Conservation (phyloP, 1,140 invertebrate species). For the Coboldia fuscipes region DNA sequence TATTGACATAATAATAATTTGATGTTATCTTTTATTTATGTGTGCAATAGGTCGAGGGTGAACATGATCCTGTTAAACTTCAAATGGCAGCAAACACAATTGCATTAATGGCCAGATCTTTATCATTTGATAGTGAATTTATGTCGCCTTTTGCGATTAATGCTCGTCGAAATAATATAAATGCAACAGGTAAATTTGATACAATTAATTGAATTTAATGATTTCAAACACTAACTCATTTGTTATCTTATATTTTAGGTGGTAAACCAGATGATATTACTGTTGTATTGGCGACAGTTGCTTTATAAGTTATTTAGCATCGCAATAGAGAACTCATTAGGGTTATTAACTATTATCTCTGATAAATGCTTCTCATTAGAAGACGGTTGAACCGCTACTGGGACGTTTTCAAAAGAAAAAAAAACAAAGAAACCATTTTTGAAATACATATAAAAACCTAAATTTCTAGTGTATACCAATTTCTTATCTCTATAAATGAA, state of each 20-base stretch:
- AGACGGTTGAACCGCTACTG: too few relatives aligned
- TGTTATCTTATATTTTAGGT: constrained; percentile 39
- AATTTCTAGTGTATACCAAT: too few relatives aligned
- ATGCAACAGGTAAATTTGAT: constrained; percentile 76
- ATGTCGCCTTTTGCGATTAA: constrained; percentile 89
- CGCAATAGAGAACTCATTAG: background rate
- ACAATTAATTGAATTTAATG: constrained; percentile 8
- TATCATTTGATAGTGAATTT: constrained; percentile 84
- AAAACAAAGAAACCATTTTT: too few relatives aligned
- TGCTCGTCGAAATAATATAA: constrained; percentile 79
- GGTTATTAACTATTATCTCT: too few relatives aligned
- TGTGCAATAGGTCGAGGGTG: constrained; percentile 30
- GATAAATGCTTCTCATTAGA: too few relatives aligned
- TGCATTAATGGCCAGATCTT: constrained; percentile 77
- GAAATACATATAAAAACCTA: too few relatives aligned
- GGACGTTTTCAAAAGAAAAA: too few relatives aligned
- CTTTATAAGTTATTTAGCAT: constrained; percentile 32
- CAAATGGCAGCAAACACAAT: constrained; percentile 85
- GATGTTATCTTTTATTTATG: background rate
- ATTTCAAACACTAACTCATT: constrained; percentile 1
- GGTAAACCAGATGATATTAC: constrained; percentile 97
- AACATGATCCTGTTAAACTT: constrained; percentile 45
- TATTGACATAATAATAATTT: background rate
- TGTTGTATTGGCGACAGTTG: constrained; percentile 77
- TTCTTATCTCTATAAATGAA: too few relatives aligned